A percentile compares a stretch with the other conserved stretches of the same genome.
Evolutionary conservation across 2,888 invertebrate genomes (phyloP).

Genomic region (Elaeidobius kamerunicus): DNA sequence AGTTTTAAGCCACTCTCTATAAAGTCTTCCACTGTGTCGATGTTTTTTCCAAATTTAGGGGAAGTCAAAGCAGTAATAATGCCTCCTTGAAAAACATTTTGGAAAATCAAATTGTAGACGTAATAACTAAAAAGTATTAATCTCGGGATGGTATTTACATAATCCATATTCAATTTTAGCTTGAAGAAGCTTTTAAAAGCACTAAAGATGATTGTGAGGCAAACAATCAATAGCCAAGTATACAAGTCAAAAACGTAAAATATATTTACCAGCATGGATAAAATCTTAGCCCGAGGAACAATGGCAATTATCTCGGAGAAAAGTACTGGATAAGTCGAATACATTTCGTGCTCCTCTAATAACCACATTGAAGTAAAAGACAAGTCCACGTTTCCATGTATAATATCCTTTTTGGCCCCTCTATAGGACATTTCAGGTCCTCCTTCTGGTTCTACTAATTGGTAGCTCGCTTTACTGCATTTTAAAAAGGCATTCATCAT

Average conservation of each 20-base stretch:
- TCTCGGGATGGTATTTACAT: neutral
- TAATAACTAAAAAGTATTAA: neutral
- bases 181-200: neutral
- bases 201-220: constrained; percentile 1
- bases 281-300: constrained; percentile 12
- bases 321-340: constrained; percentile 8
- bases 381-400: constrained; percentile 11
- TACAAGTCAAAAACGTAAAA: constrained; percentile 13
- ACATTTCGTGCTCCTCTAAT: neutral
- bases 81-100: constrained; percentile 19
- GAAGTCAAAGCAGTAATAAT: constrained; percentile 21
- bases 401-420: neutral
- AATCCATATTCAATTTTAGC: too few species aligned
- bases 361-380: constrained; percentile 12
- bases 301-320: constrained; percentile 2
- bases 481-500: constrained; percentile 13
- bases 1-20: constrained; percentile 10
- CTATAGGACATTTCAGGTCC: neutral
- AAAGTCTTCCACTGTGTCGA: constrained; percentile 22
- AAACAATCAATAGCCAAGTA: constrained; percentile 10
- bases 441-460: neutral
- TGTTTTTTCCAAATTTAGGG: constrained; percentile 8
- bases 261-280: constrained; percentile 7
- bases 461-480: constrained; percentile 6
- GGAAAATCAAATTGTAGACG: constrained; percentile 6